Percentiles rank a stretch among this genome's conserved stretches.
phyloP scores from a whole-genome alignment of 2,113 vertebrate genomes.

The Cygnus buccinator region DNA sequence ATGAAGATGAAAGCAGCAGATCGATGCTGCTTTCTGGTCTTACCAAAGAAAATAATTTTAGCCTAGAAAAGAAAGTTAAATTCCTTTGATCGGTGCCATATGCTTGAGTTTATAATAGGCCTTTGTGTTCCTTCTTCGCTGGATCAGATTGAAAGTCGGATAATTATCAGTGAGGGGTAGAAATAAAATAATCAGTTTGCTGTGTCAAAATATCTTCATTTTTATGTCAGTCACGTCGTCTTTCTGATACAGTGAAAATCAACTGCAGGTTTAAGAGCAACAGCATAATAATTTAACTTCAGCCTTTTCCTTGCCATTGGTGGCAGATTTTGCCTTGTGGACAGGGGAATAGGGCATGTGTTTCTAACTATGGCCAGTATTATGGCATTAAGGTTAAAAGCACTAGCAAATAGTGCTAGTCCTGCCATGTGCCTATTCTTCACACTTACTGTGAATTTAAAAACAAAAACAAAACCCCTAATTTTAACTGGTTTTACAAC shows the following conservation, averaged over 20 bases:
- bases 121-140: slow-evolving; percentile 37
- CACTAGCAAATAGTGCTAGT: not conserved
- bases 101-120: slow-evolving; percentile 6
- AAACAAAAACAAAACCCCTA: not conserved
- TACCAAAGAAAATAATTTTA: slow-evolving; percentile 15
- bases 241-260: not conserved
- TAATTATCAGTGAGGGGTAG: slow-evolving; percentile 19
- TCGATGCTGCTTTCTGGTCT: not conserved
- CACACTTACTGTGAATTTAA: not conserved
- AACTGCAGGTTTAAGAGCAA: not conserved
- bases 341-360: not conserved
- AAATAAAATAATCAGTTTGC: slow-evolving; percentile 21
- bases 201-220: slow-evolving; percentile 30
- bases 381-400: not conserved
- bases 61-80: not conserved
- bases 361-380: not conserved
- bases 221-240: not conserved
- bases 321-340: not conserved
- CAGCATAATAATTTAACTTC: not conserved
- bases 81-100: not conserved
- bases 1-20: not conserved
- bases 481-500: not conserved
- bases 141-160: slow-evolving; percentile 12
- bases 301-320: not conserved
- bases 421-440: not conserved